Evolutionary conservation across 1,140 invertebrate genomes (phyloP).

Genomic region (Carcinoscorpius rotundicauda): DNA sequence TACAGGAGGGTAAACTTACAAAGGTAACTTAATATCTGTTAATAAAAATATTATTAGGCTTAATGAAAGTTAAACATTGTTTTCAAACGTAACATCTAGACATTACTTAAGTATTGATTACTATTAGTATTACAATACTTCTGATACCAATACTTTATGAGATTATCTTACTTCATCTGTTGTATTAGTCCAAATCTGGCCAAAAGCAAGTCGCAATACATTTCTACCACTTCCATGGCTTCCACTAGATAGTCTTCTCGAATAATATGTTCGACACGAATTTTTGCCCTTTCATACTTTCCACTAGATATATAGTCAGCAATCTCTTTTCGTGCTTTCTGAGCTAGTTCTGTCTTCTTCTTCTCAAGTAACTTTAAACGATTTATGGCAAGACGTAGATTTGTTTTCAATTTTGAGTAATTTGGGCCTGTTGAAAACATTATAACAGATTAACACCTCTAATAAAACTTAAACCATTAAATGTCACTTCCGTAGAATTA

Average conservation of each 20-base stretch:
- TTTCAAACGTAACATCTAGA: constrained; percentile 7
- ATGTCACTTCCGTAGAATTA: no score
- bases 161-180: constrained; percentile 81
- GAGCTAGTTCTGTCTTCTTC: constrained; percentile 92
- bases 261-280: constrained; percentile 96
- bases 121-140: no score
- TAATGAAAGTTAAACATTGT: constrained; percentile 2
- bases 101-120: neutral
- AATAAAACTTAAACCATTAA: no score
- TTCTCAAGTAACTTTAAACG: constrained; percentile 91
- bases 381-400: constrained; percentile 80
- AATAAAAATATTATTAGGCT: no score
- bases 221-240: constrained; percentile 97
- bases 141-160: constrained; percentile 3
- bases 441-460: neutral
- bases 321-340: constrained; percentile 94
- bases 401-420: constrained; percentile 93
- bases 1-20: no score
- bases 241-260: constrained; percentile 98
- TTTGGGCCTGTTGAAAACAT: constrained; percentile 83
- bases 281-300: constrained; percentile 86
- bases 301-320: constrained; percentile 84
- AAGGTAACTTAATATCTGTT: no score
- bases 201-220: constrained; percentile 97
- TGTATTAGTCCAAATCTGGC: constrained; percentile 94